Evolutionary conservation across 2,888 invertebrate species (phyloP).

Genomic region (Keiferia lycopersicella): DNA sequence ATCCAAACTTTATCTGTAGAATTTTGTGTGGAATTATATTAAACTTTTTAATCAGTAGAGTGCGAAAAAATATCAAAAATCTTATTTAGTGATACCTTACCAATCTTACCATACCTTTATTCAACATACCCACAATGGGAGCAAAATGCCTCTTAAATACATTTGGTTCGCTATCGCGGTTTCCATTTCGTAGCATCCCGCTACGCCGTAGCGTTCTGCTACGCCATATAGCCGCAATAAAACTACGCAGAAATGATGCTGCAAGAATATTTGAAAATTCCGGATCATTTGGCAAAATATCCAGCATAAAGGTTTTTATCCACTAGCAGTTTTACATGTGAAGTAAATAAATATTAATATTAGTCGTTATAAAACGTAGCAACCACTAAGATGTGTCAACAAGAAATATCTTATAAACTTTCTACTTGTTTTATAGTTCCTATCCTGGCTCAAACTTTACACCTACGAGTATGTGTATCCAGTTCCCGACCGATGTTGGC

Average conservation of each 20-base stretch:
- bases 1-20: too few relatives aligned
- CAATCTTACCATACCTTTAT: too few relatives aligned
- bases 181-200: constrained; percentile 16
- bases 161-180: background rate
- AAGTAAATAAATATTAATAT: too few relatives aligned
- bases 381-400: too few relatives aligned
- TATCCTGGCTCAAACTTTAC: too few relatives aligned
- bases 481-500: background rate
- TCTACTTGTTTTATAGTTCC: too few relatives aligned
- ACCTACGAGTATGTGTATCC: too few relatives aligned
- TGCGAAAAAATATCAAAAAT: background rate
- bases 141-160: background rate
- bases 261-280: constrained; percentile 1
- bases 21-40: too few relatives aligned
- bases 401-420: too few relatives aligned
- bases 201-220: constrained; percentile 4
- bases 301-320: background rate
- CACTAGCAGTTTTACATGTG: background rate
- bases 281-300: background rate
- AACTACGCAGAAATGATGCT: background rate
- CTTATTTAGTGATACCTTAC: background rate
- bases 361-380: too few relatives aligned
- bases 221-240: constrained; percentile 3
- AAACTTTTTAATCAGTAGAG: too few relatives aligned
- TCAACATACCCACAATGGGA: background rate